Percentiles rank a stretch among this genome's conserved stretches.
Conservation (phyloP, 1,140 invertebrate genomes). For the Steinernema khuongi region DNA sequence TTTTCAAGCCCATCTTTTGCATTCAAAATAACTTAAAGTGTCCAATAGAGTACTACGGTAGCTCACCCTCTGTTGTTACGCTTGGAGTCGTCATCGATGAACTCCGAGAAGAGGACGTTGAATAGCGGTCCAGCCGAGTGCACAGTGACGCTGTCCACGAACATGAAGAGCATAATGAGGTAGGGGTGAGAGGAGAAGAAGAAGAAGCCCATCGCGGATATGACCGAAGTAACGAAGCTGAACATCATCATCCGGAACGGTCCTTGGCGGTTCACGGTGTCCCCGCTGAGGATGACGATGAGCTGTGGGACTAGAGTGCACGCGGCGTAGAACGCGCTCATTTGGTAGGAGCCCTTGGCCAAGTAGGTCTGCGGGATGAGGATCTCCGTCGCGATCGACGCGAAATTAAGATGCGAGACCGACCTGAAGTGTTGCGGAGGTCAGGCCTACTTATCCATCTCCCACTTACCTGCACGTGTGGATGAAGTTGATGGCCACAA, state of each 20-base stretch:
- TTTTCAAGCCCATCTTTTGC: not conserved
- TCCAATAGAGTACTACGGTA: too few relatives aligned
- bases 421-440: conserved; percentile 23
- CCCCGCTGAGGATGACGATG: conserved; percentile 13
- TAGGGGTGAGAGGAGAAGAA: conserved; percentile 42
- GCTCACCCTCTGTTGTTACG: conserved; percentile 40
- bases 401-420: conserved; percentile 54
- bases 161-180: conserved; percentile 53
- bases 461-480: conserved; percentile 40
- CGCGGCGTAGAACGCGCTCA: conserved; percentile 29
- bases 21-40: not conserved
- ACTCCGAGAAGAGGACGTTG: conserved; percentile 55
- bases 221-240: conserved; percentile 29
- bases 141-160: conserved; percentile 52
- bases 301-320: conserved; percentile 20
- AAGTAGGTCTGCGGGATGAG: conserved; percentile 50
- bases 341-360: conserved; percentile 50
- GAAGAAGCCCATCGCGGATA: conserved; percentile 43
- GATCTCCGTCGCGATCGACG: conserved; percentile 53
- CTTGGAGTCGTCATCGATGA: conserved; percentile 53
- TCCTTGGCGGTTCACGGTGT: not conserved
- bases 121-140: conserved; percentile 53
- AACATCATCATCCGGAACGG: conserved; percentile 8
- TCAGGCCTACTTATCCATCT: not conserved
- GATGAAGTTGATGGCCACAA: conserved; percentile 54